phyloP scores from a whole-genome alignment of 2,113 vertebrate genomes.

The Cavia porcellus region DNA sequence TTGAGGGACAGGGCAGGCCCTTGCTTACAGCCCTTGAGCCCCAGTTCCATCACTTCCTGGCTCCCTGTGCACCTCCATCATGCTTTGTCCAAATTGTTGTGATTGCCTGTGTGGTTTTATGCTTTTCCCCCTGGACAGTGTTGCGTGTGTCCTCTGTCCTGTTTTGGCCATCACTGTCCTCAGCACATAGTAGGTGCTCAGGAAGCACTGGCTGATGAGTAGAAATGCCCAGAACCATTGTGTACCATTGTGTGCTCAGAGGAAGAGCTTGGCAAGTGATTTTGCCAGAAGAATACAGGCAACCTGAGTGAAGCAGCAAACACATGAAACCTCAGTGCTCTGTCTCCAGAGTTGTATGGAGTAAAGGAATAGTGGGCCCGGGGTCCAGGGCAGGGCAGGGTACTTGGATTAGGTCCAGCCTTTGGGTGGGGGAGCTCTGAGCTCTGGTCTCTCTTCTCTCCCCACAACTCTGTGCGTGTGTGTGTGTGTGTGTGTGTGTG shows the following conservation, averaged over 20 bases:
- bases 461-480: too few species aligned
- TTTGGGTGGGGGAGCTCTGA: not conserved
- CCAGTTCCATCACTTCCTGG: rapidly evolving
- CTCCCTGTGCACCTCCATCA: not conserved
- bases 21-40: not conserved
- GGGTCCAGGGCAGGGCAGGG: not conserved
- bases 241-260: rapidly evolving
- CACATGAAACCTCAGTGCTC: not conserved
- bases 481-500: too few species aligned
- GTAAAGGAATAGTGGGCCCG: not conserved
- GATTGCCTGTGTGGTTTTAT: not conserved
- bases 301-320: not conserved
- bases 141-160: not conserved
- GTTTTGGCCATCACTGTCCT: not conserved
- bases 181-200: not conserved
- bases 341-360: not conserved
- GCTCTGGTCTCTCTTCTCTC: not conserved
- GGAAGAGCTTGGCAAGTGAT: not conserved
- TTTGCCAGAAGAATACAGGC: not conserved
- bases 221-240: not conserved
- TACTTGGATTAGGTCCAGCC: not conserved
- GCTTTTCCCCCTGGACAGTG: not conserved
- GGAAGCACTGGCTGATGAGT: not conserved
- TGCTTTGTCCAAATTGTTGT: not conserved
- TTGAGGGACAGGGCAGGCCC: not conserved